Conservation (phyloP, 2,888 invertebrate species). For the Cerastoderma edule region DNA sequence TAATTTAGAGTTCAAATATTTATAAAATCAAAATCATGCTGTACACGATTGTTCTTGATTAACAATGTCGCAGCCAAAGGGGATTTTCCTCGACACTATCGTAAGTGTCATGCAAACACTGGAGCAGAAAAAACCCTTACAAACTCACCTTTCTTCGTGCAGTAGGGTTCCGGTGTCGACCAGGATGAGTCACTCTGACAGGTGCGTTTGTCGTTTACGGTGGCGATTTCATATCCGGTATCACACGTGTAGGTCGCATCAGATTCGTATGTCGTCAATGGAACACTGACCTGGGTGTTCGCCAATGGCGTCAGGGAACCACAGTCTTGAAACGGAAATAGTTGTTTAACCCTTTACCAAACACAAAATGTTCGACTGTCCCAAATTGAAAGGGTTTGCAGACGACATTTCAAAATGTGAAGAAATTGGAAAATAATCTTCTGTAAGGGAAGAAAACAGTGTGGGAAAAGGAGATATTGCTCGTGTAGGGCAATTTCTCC, state of each 20-base stretch:
- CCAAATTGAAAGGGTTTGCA: slow-evolving; percentile 5
- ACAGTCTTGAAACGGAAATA: slow-evolving; percentile 47
- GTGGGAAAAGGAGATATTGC: too few relatives aligned
- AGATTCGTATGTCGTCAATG: slow-evolving; percentile 12
- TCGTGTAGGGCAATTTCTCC: too few relatives aligned
- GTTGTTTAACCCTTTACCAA: neutral
- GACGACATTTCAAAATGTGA: too few relatives aligned
- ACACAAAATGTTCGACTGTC: neutral
- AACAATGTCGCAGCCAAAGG: too few relatives aligned
- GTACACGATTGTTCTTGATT: too few relatives aligned
- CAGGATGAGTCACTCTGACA: slow-evolving; percentile 30
- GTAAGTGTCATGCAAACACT: too few relatives aligned
- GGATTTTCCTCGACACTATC: too few relatives aligned
- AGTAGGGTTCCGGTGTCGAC: slow-evolving; percentile 18
- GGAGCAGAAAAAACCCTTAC: neutral
- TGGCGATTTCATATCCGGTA: slow-evolving; percentile 21
- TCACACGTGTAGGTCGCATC: slow-evolving; percentile 31
- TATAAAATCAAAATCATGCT: too few relatives aligned
- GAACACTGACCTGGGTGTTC: slow-evolving; percentile 10
- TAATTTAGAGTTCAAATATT: too few relatives aligned
- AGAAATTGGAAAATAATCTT: too few relatives aligned
- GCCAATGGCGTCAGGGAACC: slow-evolving; percentile 28
- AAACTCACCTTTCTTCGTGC: slow-evolving; percentile 10
- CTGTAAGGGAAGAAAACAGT: too few relatives aligned
- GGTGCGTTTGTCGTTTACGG: slow-evolving; percentile 12